phyloP scores from a whole-genome alignment of 2,797 vertebrate genomes.

The Pseudochirops cupreus region DNA sequence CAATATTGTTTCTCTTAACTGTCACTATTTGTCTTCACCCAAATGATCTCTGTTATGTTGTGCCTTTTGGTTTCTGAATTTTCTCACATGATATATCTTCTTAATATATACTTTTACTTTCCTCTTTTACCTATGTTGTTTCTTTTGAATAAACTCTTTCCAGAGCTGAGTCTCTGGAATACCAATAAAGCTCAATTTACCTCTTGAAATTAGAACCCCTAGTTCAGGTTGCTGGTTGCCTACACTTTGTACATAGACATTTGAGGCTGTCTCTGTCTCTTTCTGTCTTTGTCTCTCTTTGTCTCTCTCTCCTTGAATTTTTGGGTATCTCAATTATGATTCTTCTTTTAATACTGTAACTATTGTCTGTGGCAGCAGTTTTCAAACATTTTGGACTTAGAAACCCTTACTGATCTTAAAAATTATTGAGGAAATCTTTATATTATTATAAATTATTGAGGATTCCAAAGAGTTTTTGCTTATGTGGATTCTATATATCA shows the following conservation, averaged over 20 bases:
- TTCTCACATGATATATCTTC: neutral
- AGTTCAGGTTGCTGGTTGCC: neutral
- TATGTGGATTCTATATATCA: neutral
- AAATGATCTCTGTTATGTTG: neutral
- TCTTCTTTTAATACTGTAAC: neutral
- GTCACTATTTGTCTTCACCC: neutral
- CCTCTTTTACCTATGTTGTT: neutral
- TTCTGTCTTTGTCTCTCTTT: too few relatives aligned
- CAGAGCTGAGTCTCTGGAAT: neutral
- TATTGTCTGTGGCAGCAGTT: neutral
- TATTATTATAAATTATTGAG: neutral
- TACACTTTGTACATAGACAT: neutral
- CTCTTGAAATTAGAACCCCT: neutral
- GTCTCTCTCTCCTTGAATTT: neutral
- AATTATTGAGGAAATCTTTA: neutral
- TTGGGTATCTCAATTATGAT: neutral
- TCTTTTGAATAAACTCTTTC: neutral
- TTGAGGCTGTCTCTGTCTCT: neutral
- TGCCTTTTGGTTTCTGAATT: neutral
- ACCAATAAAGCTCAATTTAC: neutral
- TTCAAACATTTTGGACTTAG: neutral
- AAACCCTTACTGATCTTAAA: neutral
- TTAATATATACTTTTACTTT: neutral
- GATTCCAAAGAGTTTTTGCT: neutral
- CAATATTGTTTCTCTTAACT: neutral